Evolutionary conservation across 2,888 invertebrate genomes (phyloP), one percentile per base, ranked within the genome.

Genomic region (Oasisia sp.): DNA sequence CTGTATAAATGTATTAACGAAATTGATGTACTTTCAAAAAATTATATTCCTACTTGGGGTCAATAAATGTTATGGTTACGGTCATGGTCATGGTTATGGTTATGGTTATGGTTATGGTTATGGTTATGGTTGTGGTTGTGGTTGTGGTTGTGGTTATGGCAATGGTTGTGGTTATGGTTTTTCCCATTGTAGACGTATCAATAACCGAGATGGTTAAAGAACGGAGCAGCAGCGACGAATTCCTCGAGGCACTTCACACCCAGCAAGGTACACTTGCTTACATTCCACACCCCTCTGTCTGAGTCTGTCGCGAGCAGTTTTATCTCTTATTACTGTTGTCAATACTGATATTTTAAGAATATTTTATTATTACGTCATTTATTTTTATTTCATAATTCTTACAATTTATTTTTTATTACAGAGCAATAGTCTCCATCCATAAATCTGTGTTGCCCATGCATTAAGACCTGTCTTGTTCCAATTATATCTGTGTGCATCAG

Each of bases 171-270:
- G n/a, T n/a, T n/a, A n/a, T n/a, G n/a, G n/a, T n/a, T n/a, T n/a
- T n/a, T n/a, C 74, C 14, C 7, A 19, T 45, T 91, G 19, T 91
- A 96, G 99, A 99, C 95, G 99, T 98, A 8, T 98, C 98, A 74
- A 98, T 99, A 94, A 99, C 99, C 0, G 99, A 99, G 96, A 97
- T 98, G 95, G 98, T 99, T 56, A 99, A 99, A 96, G 98, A 98
- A 97, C 97, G 98, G 90, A 97, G 97, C 3, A 98, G 98, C 94
- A 97, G 97, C 0, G 97, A 97, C 94, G 97, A 97, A 58, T 99
- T 99, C 96, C 97, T 98, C 92, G 98, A 98, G 95, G 97, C 97
- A 91, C 97, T 98, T 74, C 97, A 98, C 94, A 97, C 98, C 89
- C 99, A 99, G 95, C 99, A 99, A 96, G 96, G 96, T 94, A 92